These are phyloP conservation scores for Lasioglossum calceatum DNA, from an alignment of 2,888 invertebrate species.

Conservation along the genomic window DNA sequence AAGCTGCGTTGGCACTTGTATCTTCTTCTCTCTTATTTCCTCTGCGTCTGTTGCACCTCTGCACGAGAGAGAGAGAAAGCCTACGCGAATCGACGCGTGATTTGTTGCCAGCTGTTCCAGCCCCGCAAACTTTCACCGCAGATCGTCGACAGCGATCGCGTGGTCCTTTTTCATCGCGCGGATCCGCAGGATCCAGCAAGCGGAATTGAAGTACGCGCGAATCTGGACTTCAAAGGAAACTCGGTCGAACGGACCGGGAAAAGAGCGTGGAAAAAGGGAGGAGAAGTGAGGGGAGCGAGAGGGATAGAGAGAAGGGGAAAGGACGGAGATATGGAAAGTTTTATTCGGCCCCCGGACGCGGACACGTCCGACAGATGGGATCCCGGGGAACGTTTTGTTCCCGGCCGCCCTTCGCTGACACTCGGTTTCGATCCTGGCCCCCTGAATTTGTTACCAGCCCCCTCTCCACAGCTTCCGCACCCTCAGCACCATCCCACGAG, in stretches of 20 bases:
- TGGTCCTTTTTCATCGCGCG: not conserved
- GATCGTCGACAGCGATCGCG: conserved; percentile 1
- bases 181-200: not conserved
- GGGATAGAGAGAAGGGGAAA: not conserved
- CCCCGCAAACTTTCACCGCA: not conserved
- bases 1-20: not conserved
- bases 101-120: conserved; percentile 44
- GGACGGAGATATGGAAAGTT: conserved; percentile 47
- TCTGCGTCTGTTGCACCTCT: not conserved
- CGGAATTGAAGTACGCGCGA: conserved; percentile 18
- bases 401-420: not conserved
- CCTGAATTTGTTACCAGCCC: conserved; percentile 23
- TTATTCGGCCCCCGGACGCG: conserved; percentile 11
- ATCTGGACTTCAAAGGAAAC: conserved; percentile 47
- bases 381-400: conserved; percentile 40
- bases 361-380: conserved; percentile 42
- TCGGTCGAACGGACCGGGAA: conserved; percentile 15
- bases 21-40: conserved; percentile 1
- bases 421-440: conserved; percentile 24
- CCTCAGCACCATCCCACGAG: not conserved
- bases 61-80: not conserved
- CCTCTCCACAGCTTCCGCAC: not conserved
- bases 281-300: not conserved
- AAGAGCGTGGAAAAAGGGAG: not conserved
- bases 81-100: conserved; percentile 14